Evolutionary conservation across 2,797 vertebrate species (phyloP), one percentile per base, ranked within the genome.

Genomic region (Lacerta agilis): DNA sequence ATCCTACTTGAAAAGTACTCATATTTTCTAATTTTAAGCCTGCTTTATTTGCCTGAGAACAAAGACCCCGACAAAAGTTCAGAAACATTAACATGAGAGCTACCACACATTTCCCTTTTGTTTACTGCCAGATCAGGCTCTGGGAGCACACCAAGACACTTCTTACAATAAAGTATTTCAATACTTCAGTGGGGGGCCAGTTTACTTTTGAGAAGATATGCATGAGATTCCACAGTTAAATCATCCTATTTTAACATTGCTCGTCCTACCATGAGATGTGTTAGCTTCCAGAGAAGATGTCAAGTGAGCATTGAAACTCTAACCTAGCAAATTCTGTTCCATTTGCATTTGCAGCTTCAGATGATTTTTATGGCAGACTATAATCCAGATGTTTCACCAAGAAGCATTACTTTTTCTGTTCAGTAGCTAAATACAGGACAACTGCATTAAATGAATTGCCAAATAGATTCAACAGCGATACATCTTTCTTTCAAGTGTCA

Each of bases 281-380:
- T 36, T 69, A 8, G 27, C 41, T 88, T 10, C 1, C 79, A 67
- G 88, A n/a, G n/a, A 66, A 86, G 29, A 88, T 86, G 61, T 85
- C 71, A 79, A 49, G 75, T 81, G 75, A 84, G 66, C 41, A 18
- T 17, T 88, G 45, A 49, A 49, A 29, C 25, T 49, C 41, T 82
- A 79, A 64, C 0, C 80, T 88, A 89, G 11, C 36, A 49, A 29
- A 55, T 89, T 88, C 27, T 45, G 41, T 41, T 64, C 69, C 71
- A 87, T 27, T 13, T 58, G 17, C 27, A 69, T 78, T 83, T 71
- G 1, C 5, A 84, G 4, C 67, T 33, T 87, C 55, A 23, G 10
- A 8, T 76, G 0, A 0, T 45, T 9, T 13, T 2, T 0, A 0
- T 84, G 88, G 64, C 79, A 3, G 55, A 58, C 18, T 81, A n/a